Percentiles rank a stretch among this genome's conserved stretches.
Conservation (phyloP, 2,113 vertebrate genomes). For the Nycticebus coucang region DNA sequence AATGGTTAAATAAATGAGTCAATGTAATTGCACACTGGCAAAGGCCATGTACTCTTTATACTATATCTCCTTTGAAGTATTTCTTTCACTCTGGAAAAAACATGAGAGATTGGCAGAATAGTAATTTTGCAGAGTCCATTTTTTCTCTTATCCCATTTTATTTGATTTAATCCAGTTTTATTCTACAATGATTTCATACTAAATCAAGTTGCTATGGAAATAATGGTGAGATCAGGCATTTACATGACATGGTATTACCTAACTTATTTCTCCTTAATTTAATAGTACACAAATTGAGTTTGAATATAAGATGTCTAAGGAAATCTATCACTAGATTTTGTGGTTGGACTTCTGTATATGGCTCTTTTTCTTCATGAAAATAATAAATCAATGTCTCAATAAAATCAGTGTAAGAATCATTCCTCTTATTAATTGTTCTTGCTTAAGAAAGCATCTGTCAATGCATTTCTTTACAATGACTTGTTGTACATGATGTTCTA, state of each 20-base stretch:
- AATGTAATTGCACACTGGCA: not conserved
- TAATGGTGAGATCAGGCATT: slow-evolving; percentile 5
- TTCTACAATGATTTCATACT: slow-evolving; percentile 36
- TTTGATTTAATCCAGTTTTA: slow-evolving; percentile 52
- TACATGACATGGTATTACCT: slow-evolving; percentile 38
- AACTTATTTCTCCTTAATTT: slow-evolving; percentile 51
- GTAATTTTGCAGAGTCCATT: not conserved
- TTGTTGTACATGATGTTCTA: not conserved
- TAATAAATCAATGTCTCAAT: slow-evolving; percentile 41
- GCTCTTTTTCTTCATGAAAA: not conserved
- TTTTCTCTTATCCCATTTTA: not conserved
- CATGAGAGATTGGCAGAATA: not conserved
- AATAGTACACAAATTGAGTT: slow-evolving; percentile 38
- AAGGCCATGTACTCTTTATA: not conserved
- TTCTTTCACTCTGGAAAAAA: not conserved
- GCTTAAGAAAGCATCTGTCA: not conserved
- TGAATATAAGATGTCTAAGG: slow-evolving; percentile 34
- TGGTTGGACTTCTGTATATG: not conserved
- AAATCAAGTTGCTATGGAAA: slow-evolving; percentile 66
- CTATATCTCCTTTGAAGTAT: not conserved
- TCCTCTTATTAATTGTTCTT: not conserved
- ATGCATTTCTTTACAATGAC: not conserved
- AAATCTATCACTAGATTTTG: slow-evolving; percentile 39
- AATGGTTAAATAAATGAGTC: not conserved
- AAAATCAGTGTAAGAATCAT: not conserved